A percentile compares a stretch with the other conserved stretches of the same genome.
These are phyloP conservation scores for Scylla paramamosain DNA, from an alignment of 1,140 invertebrate species.

Conservation along the genomic window DNA sequence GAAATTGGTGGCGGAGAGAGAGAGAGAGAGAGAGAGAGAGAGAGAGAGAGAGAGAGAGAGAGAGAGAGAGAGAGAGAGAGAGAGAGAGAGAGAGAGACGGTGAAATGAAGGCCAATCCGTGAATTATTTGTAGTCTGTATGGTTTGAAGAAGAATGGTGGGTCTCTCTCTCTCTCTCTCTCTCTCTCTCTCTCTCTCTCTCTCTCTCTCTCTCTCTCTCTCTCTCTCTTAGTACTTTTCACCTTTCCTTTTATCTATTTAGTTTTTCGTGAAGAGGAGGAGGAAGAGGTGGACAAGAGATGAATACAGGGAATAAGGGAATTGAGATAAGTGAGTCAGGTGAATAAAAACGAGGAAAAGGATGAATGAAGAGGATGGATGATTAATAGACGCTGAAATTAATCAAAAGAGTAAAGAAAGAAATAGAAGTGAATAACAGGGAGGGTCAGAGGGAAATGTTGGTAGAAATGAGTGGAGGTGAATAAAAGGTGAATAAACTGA, in stretches of 20 bases:
- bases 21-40: no score
- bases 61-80: no score
- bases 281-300: background rate
- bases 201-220: no score
- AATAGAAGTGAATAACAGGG: background rate
- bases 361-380: no score
- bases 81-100: background rate
- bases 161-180: no score
- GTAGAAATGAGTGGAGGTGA: background rate
- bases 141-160: background rate
- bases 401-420: background rate
- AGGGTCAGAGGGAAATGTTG: background rate
- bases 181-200: no score
- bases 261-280: no score
- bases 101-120: background rate
- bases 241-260: no score
- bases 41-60: slow-evolving; percentile 16
- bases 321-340: background rate
- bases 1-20: background rate
- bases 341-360: background rate
- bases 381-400: background rate
- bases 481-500: no score
- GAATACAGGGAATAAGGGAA: background rate
- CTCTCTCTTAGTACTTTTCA: no score
- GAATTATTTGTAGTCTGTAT: background rate